A percentile compares a stretch with the other conserved stretches of the same genome.
Conservation (phyloP, 2,797 vertebrate species). For the Tragelaphus eurycerus region DNA sequence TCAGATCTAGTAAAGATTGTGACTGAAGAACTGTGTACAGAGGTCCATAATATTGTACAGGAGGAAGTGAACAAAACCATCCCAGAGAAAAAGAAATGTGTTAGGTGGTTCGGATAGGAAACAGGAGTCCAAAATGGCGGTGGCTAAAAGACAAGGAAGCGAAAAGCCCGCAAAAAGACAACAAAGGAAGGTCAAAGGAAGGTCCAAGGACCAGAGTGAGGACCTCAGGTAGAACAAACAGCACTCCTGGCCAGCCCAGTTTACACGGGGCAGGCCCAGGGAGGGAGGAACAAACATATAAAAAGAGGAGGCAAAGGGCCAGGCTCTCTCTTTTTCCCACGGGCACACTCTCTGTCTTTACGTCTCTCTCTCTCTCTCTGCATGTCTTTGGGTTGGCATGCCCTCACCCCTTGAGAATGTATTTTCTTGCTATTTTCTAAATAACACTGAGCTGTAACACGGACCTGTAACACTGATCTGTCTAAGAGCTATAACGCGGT, state of each 20-base stretch:
- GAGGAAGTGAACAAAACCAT: background rate
- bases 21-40: background rate
- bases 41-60: background rate
- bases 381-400: rapidly evolving
- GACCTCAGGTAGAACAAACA: background rate
- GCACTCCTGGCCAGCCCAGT: too few relatives aligned
- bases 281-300: background rate
- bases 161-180: rapidly evolving
- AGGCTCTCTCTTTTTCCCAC: background rate
- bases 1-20: background rate
- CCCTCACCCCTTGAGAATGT: background rate
- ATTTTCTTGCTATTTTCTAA: background rate
- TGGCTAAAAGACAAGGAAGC: background rate
- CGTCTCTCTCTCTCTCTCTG: too few relatives aligned
- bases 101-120: background rate
- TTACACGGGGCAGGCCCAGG: background rate
- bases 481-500: background rate
- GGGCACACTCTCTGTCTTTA: background rate
- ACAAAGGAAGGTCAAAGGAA: background rate
- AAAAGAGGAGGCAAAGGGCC: background rate
- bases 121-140: background rate
- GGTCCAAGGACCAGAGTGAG: background rate
- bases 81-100: background rate
- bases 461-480: background rate
- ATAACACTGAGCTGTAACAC: background rate